Evolutionary conservation across 2,113 vertebrate genomes (phyloP).

Genomic region (Passer montanus): DNA sequence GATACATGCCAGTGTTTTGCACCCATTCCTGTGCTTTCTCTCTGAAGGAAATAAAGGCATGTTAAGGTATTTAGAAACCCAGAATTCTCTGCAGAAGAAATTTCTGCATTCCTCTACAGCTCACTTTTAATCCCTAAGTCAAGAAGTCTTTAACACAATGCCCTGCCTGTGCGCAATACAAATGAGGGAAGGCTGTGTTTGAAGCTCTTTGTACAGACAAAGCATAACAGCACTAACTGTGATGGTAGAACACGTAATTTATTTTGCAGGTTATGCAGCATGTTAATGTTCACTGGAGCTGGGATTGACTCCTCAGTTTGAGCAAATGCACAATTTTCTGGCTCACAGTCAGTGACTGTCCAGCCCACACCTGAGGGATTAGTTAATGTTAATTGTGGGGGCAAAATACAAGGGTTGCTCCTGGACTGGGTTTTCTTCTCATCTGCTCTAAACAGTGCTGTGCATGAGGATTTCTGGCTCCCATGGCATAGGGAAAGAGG

Average conservation of each 20-base stretch:
- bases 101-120: neutral
- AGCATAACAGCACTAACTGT: neutral
- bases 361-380: neutral
- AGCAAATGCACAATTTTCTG: neutral
- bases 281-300: neutral
- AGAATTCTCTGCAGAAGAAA: neutral
- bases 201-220: neutral
- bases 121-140: conserved; percentile 1
- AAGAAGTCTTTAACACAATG: neutral
- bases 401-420: neutral
- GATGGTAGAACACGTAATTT: neutral
- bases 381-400: neutral
- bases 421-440: neutral
- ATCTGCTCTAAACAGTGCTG: neutral
- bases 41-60: neutral
- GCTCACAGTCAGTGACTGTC: neutral
- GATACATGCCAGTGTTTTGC: neutral
- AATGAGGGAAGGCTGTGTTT: neutral
- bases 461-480: neutral
- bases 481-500: neutral
- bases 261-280: neutral
- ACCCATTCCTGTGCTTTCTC: neutral
- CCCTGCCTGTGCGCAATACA: neutral
- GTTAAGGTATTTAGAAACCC: neutral
- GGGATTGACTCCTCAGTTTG: neutral